Evolutionary conservation across 2,888 invertebrate species (phyloP).

Genomic region (Lasioglossum leucozonium): DNA sequence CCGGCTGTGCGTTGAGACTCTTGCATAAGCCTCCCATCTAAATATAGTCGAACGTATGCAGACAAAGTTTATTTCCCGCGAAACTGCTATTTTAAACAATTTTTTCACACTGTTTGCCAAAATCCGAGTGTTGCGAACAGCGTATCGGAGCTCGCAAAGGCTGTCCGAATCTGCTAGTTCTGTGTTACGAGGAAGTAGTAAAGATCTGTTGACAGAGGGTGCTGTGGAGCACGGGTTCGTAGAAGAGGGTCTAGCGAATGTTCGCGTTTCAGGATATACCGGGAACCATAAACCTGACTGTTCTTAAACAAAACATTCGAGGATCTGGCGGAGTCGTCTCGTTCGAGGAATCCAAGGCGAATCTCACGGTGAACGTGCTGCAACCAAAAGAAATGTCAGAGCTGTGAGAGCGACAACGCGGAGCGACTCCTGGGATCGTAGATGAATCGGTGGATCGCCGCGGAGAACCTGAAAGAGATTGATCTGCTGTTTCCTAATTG

Average conservation of each 20-base stretch:
- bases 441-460: background rate
- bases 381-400: background rate
- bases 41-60: background rate
- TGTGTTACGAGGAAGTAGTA: conserved; percentile 35
- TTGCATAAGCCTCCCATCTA: background rate
- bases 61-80: background rate
- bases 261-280: background rate
- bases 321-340: background rate
- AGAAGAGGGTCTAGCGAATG: background rate
- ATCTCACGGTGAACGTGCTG: background rate
- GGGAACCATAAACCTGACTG: conserved; percentile 11
- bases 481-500: conserved; percentile 18
- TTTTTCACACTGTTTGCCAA: background rate
- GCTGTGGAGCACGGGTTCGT: background rate
- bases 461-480: background rate
- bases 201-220: conserved; percentile 15
- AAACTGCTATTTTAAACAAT: background rate
- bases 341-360: background rate
- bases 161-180: conserved; percentile 10
- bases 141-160: background rate
- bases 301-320: conserved; percentile 8
- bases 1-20: background rate
- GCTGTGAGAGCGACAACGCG: background rate
- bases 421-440: background rate
- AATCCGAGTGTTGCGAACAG: background rate